Percentiles rank a stretch among this genome's conserved stretches.
Conservation (phyloP, 1,140 invertebrate species). For the Aphaenogaster floridana region DNA sequence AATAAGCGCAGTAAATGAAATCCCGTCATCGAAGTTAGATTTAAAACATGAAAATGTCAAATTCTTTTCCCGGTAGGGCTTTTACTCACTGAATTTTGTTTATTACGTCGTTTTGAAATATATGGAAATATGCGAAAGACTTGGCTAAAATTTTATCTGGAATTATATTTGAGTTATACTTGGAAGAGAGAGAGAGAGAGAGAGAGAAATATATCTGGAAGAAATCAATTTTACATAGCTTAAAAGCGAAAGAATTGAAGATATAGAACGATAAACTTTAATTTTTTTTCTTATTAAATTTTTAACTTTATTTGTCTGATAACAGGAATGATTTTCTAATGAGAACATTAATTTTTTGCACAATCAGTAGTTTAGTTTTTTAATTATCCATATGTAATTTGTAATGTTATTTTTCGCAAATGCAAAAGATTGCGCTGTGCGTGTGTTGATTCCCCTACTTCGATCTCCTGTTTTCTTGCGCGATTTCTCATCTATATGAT, state of each 20-base stretch:
- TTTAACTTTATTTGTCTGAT: neutral
- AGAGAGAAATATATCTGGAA: neutral
- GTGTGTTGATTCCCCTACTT: neutral
- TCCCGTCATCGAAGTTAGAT: constrained; percentile 24
- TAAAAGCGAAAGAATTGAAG: constrained; percentile 1
- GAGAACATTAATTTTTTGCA: constrained; percentile 19
- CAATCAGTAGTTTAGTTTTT: neutral
- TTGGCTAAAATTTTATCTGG: neutral
- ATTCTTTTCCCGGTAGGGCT: neutral
- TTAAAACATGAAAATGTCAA: constrained; percentile 15
- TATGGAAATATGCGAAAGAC: neutral
- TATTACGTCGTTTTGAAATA: neutral
- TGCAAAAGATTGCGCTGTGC: neutral
- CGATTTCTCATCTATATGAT: constrained; percentile 27
- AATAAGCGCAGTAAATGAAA: constrained; percentile 34
- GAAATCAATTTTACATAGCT: neutral
- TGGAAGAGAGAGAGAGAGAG: too few relatives aligned
- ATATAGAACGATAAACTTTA: neutral
- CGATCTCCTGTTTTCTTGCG: neutral
- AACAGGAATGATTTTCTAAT: neutral
- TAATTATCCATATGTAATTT: neutral
- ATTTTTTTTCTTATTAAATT: neutral
- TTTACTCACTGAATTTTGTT: neutral
- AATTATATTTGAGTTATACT: neutral
- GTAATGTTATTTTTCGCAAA: neutral